Evolutionary conservation across 2,113 vertebrate species (phyloP).

Genomic region (Oreocharis arfaki): DNA sequence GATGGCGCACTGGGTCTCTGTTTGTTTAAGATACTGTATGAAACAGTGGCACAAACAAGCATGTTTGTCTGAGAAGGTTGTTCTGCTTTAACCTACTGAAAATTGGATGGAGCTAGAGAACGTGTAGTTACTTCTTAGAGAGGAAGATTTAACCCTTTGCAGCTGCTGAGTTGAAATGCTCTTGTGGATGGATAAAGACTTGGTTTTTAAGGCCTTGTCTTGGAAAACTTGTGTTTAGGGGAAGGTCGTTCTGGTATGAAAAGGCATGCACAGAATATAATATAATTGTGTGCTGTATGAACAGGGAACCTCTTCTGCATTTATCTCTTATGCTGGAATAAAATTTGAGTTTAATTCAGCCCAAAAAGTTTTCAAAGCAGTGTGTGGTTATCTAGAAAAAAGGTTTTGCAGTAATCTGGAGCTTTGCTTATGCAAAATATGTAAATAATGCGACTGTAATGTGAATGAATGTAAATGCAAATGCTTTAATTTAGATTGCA

Average conservation of each 20-base stretch:
- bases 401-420: background rate
- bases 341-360: background rate
- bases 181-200: background rate
- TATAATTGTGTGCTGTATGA: background rate
- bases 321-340: background rate
- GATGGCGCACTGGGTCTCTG: background rate
- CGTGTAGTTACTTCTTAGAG: background rate
- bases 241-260: background rate
- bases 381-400: background rate
- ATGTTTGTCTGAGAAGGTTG: background rate
- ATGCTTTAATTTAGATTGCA: background rate
- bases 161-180: background rate
- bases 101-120: background rate
- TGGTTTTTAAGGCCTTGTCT: background rate
- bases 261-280: background rate
- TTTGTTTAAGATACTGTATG: background rate
- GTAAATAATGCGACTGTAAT: background rate
- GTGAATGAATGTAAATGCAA: background rate
- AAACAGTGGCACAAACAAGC: background rate
- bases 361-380: background rate
- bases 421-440: background rate
- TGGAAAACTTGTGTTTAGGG: background rate
- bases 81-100: background rate
- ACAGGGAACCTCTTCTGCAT: background rate
- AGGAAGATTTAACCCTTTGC: background rate